Evolutionary conservation across 2,113 vertebrate species (phyloP).

Genomic region (Macquaria australasica): DNA sequence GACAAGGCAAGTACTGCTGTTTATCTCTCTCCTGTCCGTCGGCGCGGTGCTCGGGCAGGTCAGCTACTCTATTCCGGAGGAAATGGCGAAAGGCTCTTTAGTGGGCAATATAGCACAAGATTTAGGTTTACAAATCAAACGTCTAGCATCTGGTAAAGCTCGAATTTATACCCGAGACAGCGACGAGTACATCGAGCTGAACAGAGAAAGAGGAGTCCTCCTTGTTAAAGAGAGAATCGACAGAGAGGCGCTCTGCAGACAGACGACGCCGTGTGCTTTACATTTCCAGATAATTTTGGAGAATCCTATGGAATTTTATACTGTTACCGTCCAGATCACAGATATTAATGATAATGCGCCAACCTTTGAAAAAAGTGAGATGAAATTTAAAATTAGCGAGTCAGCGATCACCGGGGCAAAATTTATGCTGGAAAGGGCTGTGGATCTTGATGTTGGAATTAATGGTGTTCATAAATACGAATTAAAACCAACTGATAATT

Average conservation of each 20-base stretch:
- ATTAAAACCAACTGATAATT: conserved; percentile 75
- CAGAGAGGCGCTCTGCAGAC: no score
- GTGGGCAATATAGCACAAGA: no score
- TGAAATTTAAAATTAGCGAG: conserved; percentile 83
- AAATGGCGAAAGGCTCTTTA: no score
- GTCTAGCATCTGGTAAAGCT: no score
- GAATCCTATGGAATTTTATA: conserved; percentile 82
- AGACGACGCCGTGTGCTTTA: no score
- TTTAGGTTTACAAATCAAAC: no score
- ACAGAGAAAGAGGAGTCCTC: no score
- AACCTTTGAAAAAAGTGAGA: conserved; percentile 73
- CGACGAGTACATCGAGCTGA: no score
- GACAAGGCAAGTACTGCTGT: conserved; percentile 38
- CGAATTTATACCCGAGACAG: no score
- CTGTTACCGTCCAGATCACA: conserved; percentile 77
- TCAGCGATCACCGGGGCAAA: conserved; percentile 68
- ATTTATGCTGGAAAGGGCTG: conserved; percentile 81
- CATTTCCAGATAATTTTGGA: no score
- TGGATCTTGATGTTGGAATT: conserved; percentile 82
- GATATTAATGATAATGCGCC: conserved; percentile 87
- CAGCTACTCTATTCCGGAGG: neutral
- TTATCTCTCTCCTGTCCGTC: conserved; percentile 27
- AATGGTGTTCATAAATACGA: conserved; percentile 82
- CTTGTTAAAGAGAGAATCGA: no score
- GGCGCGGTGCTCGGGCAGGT: conserved; percentile 58